Conservation (phyloP, 37 sponge, comb jelly and placozoan species). For the Lycopodina hypogea region DNA sequence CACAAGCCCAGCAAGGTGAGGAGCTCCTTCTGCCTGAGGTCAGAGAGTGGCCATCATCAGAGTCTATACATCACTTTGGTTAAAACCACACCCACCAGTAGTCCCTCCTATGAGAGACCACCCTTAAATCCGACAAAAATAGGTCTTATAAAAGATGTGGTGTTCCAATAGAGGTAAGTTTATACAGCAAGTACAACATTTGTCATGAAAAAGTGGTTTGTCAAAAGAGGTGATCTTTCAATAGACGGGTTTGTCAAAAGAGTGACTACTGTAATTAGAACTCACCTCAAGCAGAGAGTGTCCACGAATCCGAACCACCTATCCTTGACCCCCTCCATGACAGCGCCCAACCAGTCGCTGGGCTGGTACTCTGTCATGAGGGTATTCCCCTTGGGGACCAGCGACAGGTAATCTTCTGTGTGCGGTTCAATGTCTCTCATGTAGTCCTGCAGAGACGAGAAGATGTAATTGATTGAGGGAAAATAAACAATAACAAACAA, state of each 20-base stretch:
- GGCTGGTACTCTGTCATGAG: constrained; percentile 36
- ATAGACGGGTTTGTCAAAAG: no score
- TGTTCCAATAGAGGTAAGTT: no score
- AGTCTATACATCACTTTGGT: no score
- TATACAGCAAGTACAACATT: no score
- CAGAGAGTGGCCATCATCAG: not conserved
- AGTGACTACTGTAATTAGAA: not conserved
- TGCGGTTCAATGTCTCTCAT: constrained; percentile 39
- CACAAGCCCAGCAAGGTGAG: constrained; percentile 31
- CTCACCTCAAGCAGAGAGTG: not conserved
- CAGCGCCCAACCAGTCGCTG: constrained; percentile 27
- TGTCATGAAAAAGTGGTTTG: no score
- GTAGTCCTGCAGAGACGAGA: constrained; percentile 21
- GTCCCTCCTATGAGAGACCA: no score
- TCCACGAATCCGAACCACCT: constrained; percentile 40
- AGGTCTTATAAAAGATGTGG: no score
- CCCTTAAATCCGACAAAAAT: no score
- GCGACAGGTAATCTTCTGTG: constrained; percentile 27
- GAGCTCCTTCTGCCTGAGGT: constrained; percentile 21
- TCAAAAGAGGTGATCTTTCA: no score
- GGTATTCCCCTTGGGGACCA: not conserved
- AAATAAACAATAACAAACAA: not conserved
- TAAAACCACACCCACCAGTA: no score
- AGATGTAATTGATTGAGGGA: not conserved
- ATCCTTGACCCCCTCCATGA: constrained; percentile 10